Evolutionary conservation across 64 coral and sea anemone species (phyloP).

Genomic region (Stylophora pistillata): DNA sequence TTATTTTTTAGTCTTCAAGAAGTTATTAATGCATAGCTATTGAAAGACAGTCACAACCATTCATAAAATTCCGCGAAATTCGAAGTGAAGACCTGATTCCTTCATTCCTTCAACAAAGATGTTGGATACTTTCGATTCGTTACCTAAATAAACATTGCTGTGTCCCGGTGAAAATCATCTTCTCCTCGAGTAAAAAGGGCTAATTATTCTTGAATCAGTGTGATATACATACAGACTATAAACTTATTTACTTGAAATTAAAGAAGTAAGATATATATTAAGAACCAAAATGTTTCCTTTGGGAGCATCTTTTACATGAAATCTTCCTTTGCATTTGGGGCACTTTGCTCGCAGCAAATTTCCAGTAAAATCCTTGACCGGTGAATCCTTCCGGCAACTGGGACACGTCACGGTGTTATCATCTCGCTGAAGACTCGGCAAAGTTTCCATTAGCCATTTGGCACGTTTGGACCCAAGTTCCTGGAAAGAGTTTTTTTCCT

Average conservation of each 20-base stretch:
- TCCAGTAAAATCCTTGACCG: slow-evolving; percentile 11
- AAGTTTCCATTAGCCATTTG: background rate
- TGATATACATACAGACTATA: too few species aligned
- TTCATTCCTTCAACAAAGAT: too few species aligned
- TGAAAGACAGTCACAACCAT: too few species aligned
- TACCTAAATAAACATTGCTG: too few species aligned
- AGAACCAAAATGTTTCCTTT: slow-evolving; percentile 41
- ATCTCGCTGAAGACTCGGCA: background rate
- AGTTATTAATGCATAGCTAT: too few species aligned
- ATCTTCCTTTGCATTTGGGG: slow-evolving; percentile 6
- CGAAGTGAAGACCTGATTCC: too few species aligned
- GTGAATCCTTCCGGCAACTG: background rate
- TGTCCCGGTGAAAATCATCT: too few species aligned
- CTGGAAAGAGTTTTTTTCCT: background rate
- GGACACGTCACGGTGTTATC: slow-evolving; percentile 1
- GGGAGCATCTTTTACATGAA: background rate
- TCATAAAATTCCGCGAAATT: too few species aligned
- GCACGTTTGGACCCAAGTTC: background rate
- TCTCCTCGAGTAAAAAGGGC: too few species aligned
- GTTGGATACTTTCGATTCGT: too few species aligned
- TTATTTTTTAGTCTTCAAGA: too few species aligned
- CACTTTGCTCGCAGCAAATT: background rate
- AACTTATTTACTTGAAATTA: background rate
- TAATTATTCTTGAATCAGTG: too few species aligned
- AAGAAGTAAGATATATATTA: slow-evolving; percentile 25